These are phyloP conservation scores for Drosophila azteca DNA, from an alignment of 1,140 invertebrate species.

Conservation along the genomic window DNA sequence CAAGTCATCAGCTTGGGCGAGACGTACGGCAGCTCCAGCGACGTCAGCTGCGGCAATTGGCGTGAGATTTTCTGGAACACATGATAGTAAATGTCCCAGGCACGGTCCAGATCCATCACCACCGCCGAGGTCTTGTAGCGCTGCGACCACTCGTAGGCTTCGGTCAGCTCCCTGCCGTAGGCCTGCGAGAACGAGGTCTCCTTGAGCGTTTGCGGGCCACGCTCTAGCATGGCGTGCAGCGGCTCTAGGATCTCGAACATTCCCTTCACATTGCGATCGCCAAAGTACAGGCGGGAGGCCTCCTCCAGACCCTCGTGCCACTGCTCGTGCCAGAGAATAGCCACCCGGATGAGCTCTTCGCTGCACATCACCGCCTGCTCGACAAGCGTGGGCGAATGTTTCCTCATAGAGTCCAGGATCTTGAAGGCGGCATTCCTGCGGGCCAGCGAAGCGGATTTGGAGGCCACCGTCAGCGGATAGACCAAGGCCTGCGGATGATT, in stretches of 20 bases:
- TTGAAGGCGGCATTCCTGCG: slow-evolving; percentile 96
- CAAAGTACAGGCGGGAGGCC: slow-evolving; percentile 98
- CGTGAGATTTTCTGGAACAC: slow-evolving; percentile 97
- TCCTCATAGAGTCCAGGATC: slow-evolving; percentile 97
- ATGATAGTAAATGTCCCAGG: slow-evolving; percentile 99
- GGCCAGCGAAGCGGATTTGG: slow-evolving; percentile 95
- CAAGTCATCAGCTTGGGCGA: slow-evolving; percentile 95
- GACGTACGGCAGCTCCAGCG: slow-evolving; percentile 94
- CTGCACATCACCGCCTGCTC: slow-evolving; percentile 97
- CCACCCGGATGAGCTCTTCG: slow-evolving; percentile 98
- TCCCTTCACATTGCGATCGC: slow-evolving; percentile 95
- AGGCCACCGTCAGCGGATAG: slow-evolving; percentile 98
- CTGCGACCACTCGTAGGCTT: slow-evolving; percentile 97
- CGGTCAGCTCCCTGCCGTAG: slow-evolving; percentile 96
- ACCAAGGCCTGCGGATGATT: slow-evolving; percentile 96
- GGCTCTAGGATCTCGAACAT: slow-evolving; percentile 99
- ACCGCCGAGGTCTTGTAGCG: slow-evolving; percentile 93
- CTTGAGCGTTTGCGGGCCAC: slow-evolving; percentile 97
- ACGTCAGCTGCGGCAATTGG: slow-evolving; percentile 95
- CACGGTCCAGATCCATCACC: slow-evolving; percentile 96
- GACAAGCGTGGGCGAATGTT: slow-evolving; percentile 95
- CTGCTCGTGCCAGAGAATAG: slow-evolving; percentile 99
- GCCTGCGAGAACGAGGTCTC: slow-evolving; percentile 98
- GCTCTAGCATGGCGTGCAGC: slow-evolving; percentile 95
- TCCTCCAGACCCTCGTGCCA: slow-evolving; percentile 99